phyloP scores from a whole-genome alignment of 2,113 vertebrate genomes.

The Ochotona curzoniae region DNA sequence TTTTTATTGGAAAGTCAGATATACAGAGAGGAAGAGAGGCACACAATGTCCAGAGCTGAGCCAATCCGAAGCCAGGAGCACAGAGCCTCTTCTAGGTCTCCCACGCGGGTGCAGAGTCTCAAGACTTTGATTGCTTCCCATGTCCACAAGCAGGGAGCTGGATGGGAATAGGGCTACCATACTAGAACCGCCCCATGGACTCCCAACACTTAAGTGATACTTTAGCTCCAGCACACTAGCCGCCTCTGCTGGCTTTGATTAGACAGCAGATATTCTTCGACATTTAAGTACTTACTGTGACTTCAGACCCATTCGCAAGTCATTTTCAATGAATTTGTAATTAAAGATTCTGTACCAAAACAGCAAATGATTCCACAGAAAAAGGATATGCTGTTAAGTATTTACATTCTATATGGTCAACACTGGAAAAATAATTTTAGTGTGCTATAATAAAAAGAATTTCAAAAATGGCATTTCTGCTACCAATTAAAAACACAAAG shows the following conservation, averaged over 20 bases:
- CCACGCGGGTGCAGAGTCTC: no score
- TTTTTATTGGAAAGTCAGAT: no score
- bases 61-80: no score
- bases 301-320: not conserved
- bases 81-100: no score
- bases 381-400: not conserved
- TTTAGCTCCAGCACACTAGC: no score
- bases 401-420: not conserved
- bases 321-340: not conserved
- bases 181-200: no score
- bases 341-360: not conserved
- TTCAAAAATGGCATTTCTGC: slow-evolving; percentile 34
- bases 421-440: not conserved
- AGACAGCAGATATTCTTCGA: not conserved
- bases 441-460: not conserved
- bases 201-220: no score
- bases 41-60: no score
- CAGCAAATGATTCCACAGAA: not conserved
- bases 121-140: no score
- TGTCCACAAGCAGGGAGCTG: no score
- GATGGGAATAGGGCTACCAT: no score
- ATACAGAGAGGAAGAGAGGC: no score
- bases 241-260: not conserved
- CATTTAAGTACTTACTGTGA: not conserved
- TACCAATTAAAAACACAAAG: not conserved